Evolutionary conservation across 1,140 invertebrate species (phyloP), one percentile per base, ranked within the genome.

Genomic region (Coelopa frigida): DNA sequence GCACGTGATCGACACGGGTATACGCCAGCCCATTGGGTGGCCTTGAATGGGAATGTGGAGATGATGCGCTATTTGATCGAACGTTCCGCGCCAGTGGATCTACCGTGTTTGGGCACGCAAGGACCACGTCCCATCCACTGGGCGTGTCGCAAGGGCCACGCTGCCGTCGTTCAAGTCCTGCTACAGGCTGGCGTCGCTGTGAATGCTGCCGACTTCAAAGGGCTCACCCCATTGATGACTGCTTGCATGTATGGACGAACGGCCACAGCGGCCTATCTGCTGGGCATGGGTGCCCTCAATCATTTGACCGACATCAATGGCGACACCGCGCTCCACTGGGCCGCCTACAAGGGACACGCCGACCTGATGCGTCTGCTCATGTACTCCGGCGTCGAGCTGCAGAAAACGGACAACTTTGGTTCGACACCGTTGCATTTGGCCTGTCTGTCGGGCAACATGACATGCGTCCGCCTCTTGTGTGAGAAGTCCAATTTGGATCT

Each of bases 241-340:
- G 88, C 89, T 1, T 89, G 87, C 55, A 93, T 94, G 84, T 94
- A 93, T 70, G 90, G 90, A 7, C 80, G 89, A 64, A 87, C 87
- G 18, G 87, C 88, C 17, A 86, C 90, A 1, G 88, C 89, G 1
- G 87, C 87, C 0, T 94, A 87, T 72, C 72, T 95, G 1, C 76
- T 95, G 36, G 90, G 89, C 8, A 90, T 87, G 78, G 88, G 85
- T 21, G 89, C 85, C 11, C 71, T 87, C 1, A 83, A 89, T 48
- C 82, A 89, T 59, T 69, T 93, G 4, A 85, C 87, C 5, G 89
- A 95, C 59, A 89, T 89, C 51, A 93, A 94, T 65, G 90, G 91
- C 0, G 90, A 95, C 54, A 92, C 88, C 4, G 90, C 90, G 0
- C 70, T 94, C 5, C 90, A 95, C 57, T 95, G 91, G 91, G 89